These are phyloP conservation scores for Hippocampus kuda DNA, from an alignment of 2,797 vertebrate genomes.

Conservation along the genomic window DNA sequence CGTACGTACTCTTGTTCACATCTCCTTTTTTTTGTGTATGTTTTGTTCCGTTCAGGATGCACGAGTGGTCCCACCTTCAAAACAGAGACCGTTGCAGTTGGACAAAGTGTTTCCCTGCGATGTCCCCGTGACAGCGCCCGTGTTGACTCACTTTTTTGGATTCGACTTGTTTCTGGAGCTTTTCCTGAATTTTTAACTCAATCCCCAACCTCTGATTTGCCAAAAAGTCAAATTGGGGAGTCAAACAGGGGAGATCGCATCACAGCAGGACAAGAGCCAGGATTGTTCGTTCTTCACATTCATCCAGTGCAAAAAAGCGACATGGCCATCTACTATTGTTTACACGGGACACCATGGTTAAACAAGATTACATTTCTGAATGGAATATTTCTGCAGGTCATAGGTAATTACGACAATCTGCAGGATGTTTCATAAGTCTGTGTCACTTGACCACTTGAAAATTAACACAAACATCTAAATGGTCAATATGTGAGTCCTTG, in stretches of 20 bases:
- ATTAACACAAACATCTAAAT: too few species aligned
- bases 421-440: too few species aligned
- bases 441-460: too few species aligned
- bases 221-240: fast-evolving
- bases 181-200: background rate
- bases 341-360: background rate
- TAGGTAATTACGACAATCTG: constrained; percentile 21
- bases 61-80: background rate
- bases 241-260: background rate
- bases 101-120: background rate
- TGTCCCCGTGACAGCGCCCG: background rate
- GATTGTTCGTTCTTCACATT: constrained; percentile 20
- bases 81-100: background rate
- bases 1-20: background rate
- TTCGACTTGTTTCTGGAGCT: background rate
- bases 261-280: background rate
- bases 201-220: background rate
- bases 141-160: background rate
- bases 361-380: background rate
- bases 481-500: too few species aligned
- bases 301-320: constrained; percentile 14
- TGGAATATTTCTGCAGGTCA: constrained; percentile 20
- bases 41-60: background rate
- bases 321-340: constrained; percentile 33
- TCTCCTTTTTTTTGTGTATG: background rate